Evolutionary conservation across 2,797 vertebrate species (phyloP).

Genomic region (Semotilus atromaculatus): DNA sequence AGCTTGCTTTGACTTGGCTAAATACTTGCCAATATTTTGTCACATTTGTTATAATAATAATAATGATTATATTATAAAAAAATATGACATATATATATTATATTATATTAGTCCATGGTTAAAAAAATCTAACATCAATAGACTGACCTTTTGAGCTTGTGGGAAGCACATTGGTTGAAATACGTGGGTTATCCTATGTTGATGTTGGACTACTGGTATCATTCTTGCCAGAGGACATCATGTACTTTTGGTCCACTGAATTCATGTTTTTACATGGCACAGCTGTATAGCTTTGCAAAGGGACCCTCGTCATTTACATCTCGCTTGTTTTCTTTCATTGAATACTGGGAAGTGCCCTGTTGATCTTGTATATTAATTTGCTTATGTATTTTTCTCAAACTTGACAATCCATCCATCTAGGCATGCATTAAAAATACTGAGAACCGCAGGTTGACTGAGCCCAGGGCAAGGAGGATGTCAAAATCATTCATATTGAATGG

Average conservation of each 20-base stretch:
- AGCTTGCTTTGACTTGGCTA: neutral
- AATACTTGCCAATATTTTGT: neutral
- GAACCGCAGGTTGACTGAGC: neutral
- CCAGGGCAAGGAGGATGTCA: constrained; percentile 5
- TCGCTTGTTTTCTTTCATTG: neutral
- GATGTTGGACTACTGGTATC: constrained; percentile 8
- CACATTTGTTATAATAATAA: neutral
- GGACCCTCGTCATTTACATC: neutral
- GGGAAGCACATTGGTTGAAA: neutral
- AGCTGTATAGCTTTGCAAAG: neutral
- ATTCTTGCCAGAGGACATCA: constrained; percentile 34
- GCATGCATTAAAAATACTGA: neutral
- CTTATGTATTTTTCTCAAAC: neutral
- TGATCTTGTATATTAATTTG: constrained; percentile 7
- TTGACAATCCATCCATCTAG: neutral
- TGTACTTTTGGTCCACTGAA: constrained; percentile 18
- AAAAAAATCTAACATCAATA: neutral
- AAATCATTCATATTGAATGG: constrained; percentile 12
- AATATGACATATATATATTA: no score
- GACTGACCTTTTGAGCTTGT: neutral
- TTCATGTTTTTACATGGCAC: constrained; percentile 18
- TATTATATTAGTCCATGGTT: neutral
- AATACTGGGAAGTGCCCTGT: neutral
- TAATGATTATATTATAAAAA: no score
- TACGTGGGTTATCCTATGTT: neutral